Percentiles rank a stretch among this genome's conserved stretches.
These are phyloP conservation scores for Rafetus swinhoei DNA, from an alignment of 2,113 vertebrate genomes.

Conservation along the genomic window DNA sequence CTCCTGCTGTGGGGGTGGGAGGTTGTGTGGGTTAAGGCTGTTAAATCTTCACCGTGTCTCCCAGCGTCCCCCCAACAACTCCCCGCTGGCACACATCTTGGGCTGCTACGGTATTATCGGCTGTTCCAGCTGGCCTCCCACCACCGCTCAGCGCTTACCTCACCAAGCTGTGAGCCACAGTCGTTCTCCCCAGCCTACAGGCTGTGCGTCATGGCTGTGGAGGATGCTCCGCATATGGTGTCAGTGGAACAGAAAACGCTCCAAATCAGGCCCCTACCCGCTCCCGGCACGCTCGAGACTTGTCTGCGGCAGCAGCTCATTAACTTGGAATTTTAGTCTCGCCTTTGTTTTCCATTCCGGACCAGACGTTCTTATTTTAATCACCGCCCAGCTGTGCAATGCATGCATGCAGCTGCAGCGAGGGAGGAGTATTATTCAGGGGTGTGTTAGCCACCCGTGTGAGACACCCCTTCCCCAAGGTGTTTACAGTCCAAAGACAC, in stretches of 20 bases:
- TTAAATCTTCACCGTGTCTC: background rate
- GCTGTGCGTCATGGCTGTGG: background rate
- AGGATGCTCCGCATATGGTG: background rate
- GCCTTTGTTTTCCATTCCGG: background rate
- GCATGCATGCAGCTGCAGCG: background rate
- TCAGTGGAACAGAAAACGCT: background rate
- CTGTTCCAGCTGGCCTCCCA: background rate
- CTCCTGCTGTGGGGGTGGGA: background rate
- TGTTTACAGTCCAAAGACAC: background rate
- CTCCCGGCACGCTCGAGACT: background rate
- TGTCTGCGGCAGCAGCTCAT: background rate
- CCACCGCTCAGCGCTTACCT: accelerated
- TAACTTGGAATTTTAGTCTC: background rate
- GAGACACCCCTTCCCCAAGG: background rate
- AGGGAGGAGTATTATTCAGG: background rate
- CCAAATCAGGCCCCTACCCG: background rate
- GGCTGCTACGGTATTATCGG: background rate
- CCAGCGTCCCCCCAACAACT: background rate
- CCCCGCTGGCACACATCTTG: accelerated
- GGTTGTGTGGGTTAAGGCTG: background rate
- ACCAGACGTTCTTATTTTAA: background rate
- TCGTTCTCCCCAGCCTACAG: background rate
- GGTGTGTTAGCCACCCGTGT: too few relatives aligned
- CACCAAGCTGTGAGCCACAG: background rate
- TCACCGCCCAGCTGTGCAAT: background rate